phyloP scores from a whole-genome alignment of 2,888 invertebrate genomes.

The Itoplectis maculator region DNA sequence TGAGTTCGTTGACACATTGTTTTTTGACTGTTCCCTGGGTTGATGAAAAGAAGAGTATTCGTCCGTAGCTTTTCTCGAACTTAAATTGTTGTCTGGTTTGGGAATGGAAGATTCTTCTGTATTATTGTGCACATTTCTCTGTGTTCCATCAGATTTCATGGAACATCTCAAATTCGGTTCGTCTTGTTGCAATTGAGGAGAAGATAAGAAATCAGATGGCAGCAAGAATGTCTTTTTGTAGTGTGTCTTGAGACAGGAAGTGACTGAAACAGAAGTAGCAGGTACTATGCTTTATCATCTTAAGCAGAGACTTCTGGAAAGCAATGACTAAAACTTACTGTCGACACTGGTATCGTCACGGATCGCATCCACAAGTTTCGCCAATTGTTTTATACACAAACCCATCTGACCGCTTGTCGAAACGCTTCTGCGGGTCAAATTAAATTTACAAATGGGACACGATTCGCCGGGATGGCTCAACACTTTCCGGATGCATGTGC shows the following conservation, averaged over 20 bases:
- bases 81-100: not conserved
- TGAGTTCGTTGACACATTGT: not conserved
- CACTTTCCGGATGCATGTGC: not conserved
- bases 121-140: not conserved
- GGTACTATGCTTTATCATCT: not conserved
- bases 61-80: too few relatives aligned
- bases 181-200: not conserved
- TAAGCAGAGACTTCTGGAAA: too few relatives aligned
- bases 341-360: constrained; percentile 3
- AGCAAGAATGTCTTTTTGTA: not conserved
- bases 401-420: constrained; percentile 1
- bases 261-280: constrained; percentile 5
- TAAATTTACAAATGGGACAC: constrained; percentile 19
- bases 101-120: not conserved
- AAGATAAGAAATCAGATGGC: not conserved
- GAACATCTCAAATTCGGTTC: not conserved
- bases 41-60: not conserved
- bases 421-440: not conserved
- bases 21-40: not conserved
- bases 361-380: not conserved
- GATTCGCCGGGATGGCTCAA: not conserved
- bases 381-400: constrained; percentile 9
- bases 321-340: not conserved
- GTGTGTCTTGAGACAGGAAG: constrained; percentile 4
- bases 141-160: not conserved